These are phyloP conservation scores for Azorinus chamasolen DNA, from an alignment of 2,888 invertebrate genomes.

Conservation along the genomic window DNA sequence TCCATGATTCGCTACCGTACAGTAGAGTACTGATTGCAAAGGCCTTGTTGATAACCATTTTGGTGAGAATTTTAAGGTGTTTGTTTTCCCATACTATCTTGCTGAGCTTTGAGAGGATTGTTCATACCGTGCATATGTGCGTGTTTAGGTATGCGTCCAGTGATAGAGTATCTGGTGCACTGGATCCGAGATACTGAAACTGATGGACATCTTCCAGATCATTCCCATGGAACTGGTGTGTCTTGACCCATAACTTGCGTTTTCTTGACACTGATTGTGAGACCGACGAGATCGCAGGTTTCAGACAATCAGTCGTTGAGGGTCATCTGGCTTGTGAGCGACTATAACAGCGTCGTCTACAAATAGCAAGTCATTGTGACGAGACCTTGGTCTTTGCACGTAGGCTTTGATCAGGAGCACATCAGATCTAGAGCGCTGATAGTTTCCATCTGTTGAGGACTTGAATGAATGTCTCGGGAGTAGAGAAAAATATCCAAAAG, in stretches of 20 bases:
- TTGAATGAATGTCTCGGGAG: slow-evolving; percentile 6
- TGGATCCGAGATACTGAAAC: slow-evolving; percentile 24
- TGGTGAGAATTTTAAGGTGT: not conserved
- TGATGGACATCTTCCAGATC: too few relatives aligned
- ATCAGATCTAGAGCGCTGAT: not conserved
- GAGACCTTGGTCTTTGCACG: not conserved
- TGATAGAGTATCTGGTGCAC: slow-evolving; percentile 5
- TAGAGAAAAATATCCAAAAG: not conserved
- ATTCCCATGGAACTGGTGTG: not conserved
- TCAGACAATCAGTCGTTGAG: slow-evolving; percentile 3
- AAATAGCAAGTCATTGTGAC: slow-evolving; percentile 16
- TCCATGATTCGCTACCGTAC: slow-evolving; percentile 17
- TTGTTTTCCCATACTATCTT: slow-evolving; percentile 29
- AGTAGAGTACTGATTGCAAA: slow-evolving; percentile 18
- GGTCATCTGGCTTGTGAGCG: slow-evolving; percentile 2
- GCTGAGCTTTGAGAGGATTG: slow-evolving; percentile 13
- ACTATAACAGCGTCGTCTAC: slow-evolving; percentile 13
- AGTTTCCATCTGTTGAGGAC: not conserved
- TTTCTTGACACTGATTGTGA: not conserved
- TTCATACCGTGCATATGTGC: slow-evolving; percentile 24
- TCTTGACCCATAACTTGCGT: not conserved
- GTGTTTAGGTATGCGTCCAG: slow-evolving; percentile 1
- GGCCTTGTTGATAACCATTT: too few relatives aligned
- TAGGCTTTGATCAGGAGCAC: too few relatives aligned
- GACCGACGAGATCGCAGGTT: not conserved